Conservation (phyloP, 2,797 vertebrate species). For the Tangara arthus region DNA sequence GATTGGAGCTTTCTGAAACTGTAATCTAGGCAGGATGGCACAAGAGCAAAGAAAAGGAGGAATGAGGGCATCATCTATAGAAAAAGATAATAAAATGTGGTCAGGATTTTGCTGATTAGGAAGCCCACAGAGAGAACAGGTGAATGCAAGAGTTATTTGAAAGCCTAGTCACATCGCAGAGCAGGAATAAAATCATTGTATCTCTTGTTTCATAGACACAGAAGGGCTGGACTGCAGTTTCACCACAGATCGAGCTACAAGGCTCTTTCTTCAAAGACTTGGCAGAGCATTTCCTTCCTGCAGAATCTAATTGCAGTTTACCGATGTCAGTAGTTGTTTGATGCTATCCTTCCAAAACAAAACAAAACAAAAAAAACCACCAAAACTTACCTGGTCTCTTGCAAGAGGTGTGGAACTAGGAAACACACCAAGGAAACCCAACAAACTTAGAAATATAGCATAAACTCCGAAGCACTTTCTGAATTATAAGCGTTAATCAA, state of each 20-base stretch:
- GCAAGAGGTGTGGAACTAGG: neutral
- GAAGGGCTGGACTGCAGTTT: neutral
- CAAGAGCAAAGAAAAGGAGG: neutral
- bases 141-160: neutral
- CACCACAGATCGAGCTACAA: neutral
- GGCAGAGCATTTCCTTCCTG: neutral
- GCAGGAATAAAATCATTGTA: neutral
- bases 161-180: neutral
- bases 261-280: neutral
- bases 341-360: neutral
- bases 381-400: neutral
- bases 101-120: neutral
- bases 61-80: neutral
- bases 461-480: neutral
- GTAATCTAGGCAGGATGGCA: neutral
- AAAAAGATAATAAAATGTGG: neutral
- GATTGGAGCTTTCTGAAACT: neutral
- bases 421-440: fast-evolving
- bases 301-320: neutral
- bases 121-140: neutral
- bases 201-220: neutral
- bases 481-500: neutral
- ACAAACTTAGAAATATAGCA: fast-evolving
- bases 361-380: fast-evolving
- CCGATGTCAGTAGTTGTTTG: neutral